Evolutionary conservation across 2,113 vertebrate species (phyloP), one percentile per base, ranked within the genome.

Genomic region (Sinocyclocheilus rhinocerous): DNA sequence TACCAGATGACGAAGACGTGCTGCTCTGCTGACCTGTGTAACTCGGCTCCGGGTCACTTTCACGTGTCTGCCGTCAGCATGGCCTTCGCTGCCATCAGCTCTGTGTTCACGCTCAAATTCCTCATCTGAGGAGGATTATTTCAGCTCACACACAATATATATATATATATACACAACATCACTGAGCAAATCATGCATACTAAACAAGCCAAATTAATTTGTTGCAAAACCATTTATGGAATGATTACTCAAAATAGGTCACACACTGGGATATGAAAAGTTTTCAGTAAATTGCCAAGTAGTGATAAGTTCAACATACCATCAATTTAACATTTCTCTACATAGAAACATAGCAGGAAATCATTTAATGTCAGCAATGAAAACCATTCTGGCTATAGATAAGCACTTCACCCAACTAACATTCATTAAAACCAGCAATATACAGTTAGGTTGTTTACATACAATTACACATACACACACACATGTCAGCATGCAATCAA

Each of bases 1-100:
- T 95, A 92, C 91, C 0, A 0, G 0, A 48, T 95, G n/a, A 91
- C n/a, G 16, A 95, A 88, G 79, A 93, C 88, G 0, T 96, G 95
- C 91, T 96, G 95, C 81, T 0, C 0, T 36, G 57, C 50, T 0
- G 81, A 96, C 87, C 90, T 96, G 83, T 96, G 95, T 89, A 96
- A 96, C 75, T 57, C 81, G 0, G 94, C 93, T 0, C 89, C 92
- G 0, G 86, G 57, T 0, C 86, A 89, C n/a, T 85, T 90, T 0
- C 72, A 78, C 0, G 2, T 77, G n/a, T 85, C 90, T 20, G 57
- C 33, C 0, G 48, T 94, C 70, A 80, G 82, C 82, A 83, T 95
- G 82, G 36, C 90, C 33, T 15, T 94, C 0, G 52, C 90, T 79
- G 48, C 90, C 29, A 0, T 94, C 42, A 70, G 87, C 7, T 89